Conservation (phyloP, 2,113 vertebrate genomes). For the Ciconia stormi region DNA sequence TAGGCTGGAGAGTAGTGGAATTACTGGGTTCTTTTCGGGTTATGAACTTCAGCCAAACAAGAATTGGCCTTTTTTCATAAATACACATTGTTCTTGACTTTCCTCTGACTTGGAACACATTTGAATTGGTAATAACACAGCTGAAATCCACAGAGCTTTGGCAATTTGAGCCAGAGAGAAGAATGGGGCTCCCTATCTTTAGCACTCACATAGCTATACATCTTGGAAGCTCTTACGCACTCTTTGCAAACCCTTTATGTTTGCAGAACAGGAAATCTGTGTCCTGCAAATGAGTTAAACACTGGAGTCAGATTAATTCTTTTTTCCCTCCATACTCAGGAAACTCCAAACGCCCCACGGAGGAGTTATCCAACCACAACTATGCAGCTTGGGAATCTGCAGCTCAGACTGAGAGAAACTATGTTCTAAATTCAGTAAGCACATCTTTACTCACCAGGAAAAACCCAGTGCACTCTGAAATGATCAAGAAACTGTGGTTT, state of each 20-base stretch:
- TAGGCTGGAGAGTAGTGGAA: conserved; percentile 11
- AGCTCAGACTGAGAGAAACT: background rate
- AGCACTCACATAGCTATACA: conserved; percentile 8
- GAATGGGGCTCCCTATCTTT: conserved; percentile 30
- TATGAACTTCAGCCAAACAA: conserved; percentile 58
- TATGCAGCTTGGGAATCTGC: conserved; percentile 22
- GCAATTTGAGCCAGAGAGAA: background rate
- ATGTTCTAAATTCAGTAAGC: conserved; percentile 19
- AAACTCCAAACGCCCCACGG: background rate
- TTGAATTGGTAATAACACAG: conserved; percentile 48
- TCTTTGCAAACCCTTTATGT: conserved; percentile 19
- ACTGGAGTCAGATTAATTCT: conserved; percentile 1
- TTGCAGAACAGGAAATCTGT: conserved; percentile 42
- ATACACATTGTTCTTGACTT: conserved; percentile 60
- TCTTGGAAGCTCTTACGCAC: conserved; percentile 8
- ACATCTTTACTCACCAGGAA: conserved; percentile 26
- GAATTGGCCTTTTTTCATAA: conserved; percentile 47
- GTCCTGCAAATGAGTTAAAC: conserved; percentile 35
- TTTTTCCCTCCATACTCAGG: conserved; percentile 8
- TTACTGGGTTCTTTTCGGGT: conserved; percentile 37
- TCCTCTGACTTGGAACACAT: conserved; percentile 39
- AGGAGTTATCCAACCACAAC: conserved; percentile 5
- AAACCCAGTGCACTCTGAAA: background rate
- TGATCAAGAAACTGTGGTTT: background rate
- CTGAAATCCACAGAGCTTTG: conserved; percentile 56